Evolutionary conservation across 2,797 vertebrate species (phyloP).

Genomic region (Enteromius viviparus): DNA sequence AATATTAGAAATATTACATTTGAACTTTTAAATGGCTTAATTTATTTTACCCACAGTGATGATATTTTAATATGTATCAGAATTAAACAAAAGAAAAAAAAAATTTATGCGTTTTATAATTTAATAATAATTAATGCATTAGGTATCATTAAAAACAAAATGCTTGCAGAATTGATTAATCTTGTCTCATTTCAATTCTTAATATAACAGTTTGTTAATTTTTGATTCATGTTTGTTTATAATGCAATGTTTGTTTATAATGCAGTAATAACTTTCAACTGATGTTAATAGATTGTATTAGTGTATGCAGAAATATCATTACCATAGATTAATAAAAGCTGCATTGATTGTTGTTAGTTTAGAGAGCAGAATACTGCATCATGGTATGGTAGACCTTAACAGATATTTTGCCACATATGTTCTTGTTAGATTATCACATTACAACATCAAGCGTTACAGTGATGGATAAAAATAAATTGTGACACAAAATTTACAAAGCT

Average conservation of each 20-base stretch:
- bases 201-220: not conserved
- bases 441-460: not conserved
- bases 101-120: not conserved
- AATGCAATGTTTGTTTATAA: not conserved
- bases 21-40: not conserved
- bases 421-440: not conserved
- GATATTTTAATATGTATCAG: not conserved
- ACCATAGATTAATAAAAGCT: not conserved
- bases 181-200: not conserved
- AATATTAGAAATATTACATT: not conserved
- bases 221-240: not conserved
- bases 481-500: not conserved
- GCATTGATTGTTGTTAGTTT: not conserved
- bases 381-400: not conserved
- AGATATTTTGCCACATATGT: not conserved
- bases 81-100: not conserved
- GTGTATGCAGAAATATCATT: not conserved
- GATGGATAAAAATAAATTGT: not conserved
- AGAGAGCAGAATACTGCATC: not conserved
- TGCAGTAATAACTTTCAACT: not conserved
- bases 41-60: not conserved
- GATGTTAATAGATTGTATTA: not conserved
- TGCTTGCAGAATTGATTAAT: not conserved
- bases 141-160: not conserved
- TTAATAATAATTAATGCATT: not conserved